Percentiles rank a stretch among this genome's conserved stretches.
Evolutionary conservation across 1,140 invertebrate genomes (phyloP).

Genomic region (Triops longicaudatus): DNA sequence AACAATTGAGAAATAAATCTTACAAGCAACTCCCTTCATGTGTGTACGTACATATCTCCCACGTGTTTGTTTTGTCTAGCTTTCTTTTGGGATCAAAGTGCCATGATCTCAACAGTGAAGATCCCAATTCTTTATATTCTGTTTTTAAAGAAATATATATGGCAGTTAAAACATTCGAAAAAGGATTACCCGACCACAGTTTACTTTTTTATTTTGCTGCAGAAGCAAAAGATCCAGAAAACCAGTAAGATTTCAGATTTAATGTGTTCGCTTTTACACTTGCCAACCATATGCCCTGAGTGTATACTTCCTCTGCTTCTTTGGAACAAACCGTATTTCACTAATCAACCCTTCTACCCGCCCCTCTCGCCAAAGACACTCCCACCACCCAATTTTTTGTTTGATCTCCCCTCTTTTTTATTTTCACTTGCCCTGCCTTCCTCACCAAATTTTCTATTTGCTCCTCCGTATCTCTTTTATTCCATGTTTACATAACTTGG

Average conservation of each 20-base stretch:
- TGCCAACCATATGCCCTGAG: too few relatives aligned
- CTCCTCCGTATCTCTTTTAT: not conserved
- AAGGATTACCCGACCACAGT: not conserved
- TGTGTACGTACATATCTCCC: too few relatives aligned
- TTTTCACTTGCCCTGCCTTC: not conserved
- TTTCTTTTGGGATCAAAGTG: not conserved
- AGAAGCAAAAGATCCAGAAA: not conserved
- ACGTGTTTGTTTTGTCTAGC: not conserved
- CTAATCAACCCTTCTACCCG: not conserved
- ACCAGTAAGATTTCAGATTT: too few relatives aligned
- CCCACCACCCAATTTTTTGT: not conserved
- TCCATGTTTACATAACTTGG: not conserved
- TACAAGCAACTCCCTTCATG: too few relatives aligned
- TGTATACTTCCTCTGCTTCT: too few relatives aligned
- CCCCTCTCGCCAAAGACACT: not conserved
- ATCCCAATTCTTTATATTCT: not conserved
- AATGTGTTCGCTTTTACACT: too few relatives aligned
- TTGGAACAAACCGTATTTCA: not conserved
- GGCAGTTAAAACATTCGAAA: not conserved
- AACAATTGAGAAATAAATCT: too few relatives aligned
- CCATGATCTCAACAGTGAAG: slow-evolving; percentile 6
- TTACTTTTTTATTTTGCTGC: not conserved
- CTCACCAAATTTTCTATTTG: not conserved
- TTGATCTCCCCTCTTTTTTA: not conserved
- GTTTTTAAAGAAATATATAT: not conserved